A percentile compares a stretch with the other conserved stretches of the same genome.
Conservation (phyloP, 1,140 invertebrate genomes). For the Pseudachorutes palmiensis region DNA sequence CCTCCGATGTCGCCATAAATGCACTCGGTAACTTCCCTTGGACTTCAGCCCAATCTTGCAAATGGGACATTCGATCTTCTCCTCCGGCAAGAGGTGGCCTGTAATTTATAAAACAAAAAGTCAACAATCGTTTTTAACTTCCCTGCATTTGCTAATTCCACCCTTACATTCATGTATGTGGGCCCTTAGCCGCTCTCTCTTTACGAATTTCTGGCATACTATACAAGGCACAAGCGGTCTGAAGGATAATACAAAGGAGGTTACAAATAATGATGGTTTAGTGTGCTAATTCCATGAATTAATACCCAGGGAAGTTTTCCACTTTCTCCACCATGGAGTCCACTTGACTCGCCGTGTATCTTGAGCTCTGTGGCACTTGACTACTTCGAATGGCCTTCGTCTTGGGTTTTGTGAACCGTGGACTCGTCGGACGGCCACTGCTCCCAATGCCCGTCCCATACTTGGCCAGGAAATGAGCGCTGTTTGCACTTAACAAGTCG, state of each 20-base stretch:
- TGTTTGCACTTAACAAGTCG: background rate
- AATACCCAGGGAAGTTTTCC: conserved; percentile 27
- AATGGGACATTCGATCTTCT: conserved; percentile 35
- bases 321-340: conserved; percentile 35
- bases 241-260: background rate
- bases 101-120: too few species aligned
- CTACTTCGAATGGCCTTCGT: conserved; percentile 30
- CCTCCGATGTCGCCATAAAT: conserved; percentile 30
- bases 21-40: conserved; percentile 34
- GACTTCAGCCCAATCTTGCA: conserved; percentile 35
- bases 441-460: background rate
- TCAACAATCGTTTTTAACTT: too few species aligned
- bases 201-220: conserved; percentile 36
- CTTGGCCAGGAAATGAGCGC: background rate
- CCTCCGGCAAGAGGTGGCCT: conserved; percentile 17
- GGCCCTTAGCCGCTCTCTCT: conserved; percentile 35
- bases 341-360: conserved; percentile 35
- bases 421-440: background rate
- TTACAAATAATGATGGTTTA: too few species aligned
- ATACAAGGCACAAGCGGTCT: conserved; percentile 32
- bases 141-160: too few species aligned
- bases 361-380: conserved; percentile 32
- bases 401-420: conserved; percentile 13
- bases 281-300: background rate
- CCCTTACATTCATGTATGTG: conserved; percentile 38